Percentiles rank a stretch among this genome's conserved stretches.
phyloP scores from a whole-genome alignment of 2,888 invertebrate genomes.

The Erebia aethiops region DNA sequence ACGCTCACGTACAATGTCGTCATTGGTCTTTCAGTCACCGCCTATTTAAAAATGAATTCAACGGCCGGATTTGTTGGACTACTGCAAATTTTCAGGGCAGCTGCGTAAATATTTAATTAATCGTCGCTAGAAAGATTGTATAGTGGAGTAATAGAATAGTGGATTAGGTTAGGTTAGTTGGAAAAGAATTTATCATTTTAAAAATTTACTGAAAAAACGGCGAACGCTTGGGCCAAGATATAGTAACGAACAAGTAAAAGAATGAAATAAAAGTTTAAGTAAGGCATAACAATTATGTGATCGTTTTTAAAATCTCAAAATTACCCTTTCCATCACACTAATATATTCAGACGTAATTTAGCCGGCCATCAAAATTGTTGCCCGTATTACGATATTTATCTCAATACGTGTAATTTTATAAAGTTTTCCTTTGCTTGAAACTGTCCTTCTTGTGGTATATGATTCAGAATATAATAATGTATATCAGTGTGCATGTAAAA shows the following conservation, averaged over 20 bases:
- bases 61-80: no score
- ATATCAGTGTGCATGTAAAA: constrained; percentile 66
- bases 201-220: not conserved
- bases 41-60: no score
- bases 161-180: not conserved
- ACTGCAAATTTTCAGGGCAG: no score
- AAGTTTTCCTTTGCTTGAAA: constrained; percentile 40
- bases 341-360: constrained; percentile 8
- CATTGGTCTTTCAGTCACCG: no score
- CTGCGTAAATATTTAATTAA: no score
- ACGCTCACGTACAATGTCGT: no score
- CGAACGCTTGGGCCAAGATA: not conserved
- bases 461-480: constrained; percentile 62
- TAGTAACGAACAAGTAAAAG: not conserved
- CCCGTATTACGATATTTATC: constrained; percentile 25
- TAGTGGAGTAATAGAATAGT: no score
- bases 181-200: not conserved
- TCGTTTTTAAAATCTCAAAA: not conserved
- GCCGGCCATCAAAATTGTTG: constrained; percentile 15
- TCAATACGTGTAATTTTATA: constrained; percentile 33
- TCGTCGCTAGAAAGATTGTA: no score
- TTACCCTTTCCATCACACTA: constrained; percentile 1
- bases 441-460: constrained; percentile 65
- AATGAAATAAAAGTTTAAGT: not conserved
- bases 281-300: not conserved